Evolutionary conservation across 2,797 vertebrate genomes (phyloP), one percentile per base, ranked within the genome.

Genomic region (Emydoidea blandingii): DNA sequence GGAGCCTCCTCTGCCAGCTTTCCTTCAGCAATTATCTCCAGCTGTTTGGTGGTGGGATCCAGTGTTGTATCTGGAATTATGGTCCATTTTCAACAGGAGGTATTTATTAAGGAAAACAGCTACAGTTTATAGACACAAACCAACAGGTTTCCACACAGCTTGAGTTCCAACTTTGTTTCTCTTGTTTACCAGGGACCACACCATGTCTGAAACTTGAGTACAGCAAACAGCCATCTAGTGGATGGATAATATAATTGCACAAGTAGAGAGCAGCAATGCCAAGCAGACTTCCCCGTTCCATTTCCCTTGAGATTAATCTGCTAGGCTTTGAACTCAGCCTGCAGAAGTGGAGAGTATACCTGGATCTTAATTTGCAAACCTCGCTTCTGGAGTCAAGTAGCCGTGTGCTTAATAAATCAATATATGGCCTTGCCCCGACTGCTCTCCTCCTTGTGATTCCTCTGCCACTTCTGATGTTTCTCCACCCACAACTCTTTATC

Each of bases 121-220:
- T 41, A 41, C 65, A 23, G n/a, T 72, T n/a, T 68, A 37, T 68
- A 37, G 18, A 68, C n/a, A 11, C 18, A 68, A 37, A 37, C 16
- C 31, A 34, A 31, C 57, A 34, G 57, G 57, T 12, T 62, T 37
- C 68, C 68, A 72, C n/a, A 72, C 10, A 72, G 37, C 68, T 41
- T 21, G 37, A 72, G 68, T 83, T 14, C 88, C 1, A 1, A 1
- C 18, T 83, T 53, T 14, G 25, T 6, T 23, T 59, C 57, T 15
- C 9, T 62, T 12, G 0, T 12, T 8, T 5, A 6, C 0, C 41
- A 41, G 15, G 65, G 52, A 9, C 16, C 6, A 0, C 8, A 6
- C 3, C 84, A 90, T 31, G 2, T 79, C 37, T n/a, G 85, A 37
- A 12, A 4, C 8, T 12, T 19, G 18, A 29, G 50, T 25, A 21